Base-by-base conservation (phyloP, 2,113 vertebrate genomes). In the Malurus elegans region DNA sequence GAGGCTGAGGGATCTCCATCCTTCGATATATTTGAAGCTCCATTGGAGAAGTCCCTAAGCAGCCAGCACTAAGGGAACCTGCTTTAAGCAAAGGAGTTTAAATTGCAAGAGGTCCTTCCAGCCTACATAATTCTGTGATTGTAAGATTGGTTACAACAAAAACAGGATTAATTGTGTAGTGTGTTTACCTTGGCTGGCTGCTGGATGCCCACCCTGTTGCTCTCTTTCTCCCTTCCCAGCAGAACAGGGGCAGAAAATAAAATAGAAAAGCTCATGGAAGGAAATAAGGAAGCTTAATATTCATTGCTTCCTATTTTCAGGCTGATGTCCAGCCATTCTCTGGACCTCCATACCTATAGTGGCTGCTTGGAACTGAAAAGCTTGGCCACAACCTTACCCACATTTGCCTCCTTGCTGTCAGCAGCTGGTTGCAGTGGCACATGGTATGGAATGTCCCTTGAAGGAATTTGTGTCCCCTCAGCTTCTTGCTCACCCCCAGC, bases 11-110 rank as follows among this genome's bases (percentile, higher is more conserved):
- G 23, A 25, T 64, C 32, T 62, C 12, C 31, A 36, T 23, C 9
- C 48, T 48, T 70, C 0, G 0, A 62, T 31, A 42, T 32, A 28
- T 15, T 62, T 0, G 0, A 70, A 83, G 16, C 3, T 70, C 12
- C 21, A 31, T 16, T 62, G 48, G 14, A 90, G n/a, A 56, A 62
- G 42, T 56, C 25, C 34, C 42, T 28, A 47, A 62, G 18, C 18
- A 83, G 21, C 7, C 31, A 48, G 25, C 8, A 83, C 16, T 11
- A 32, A 65, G 51, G 10, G 14, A 80, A 32, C 5, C 21, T 65
- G 8, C 26, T 65, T 28, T 32, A 36, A 48, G 25, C 34, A 70
- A 62, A 34, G 26, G 48, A 47, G 2, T 62, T 75, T 21, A 36
- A 70, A 69, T 56, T 62, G 18, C 21, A 62, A 54, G 48, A 54